These are phyloP conservation scores for Pentamera pediparva DNA, from an alignment of 53 echinoderm and acorn worm species.

Conservation along the genomic window DNA sequence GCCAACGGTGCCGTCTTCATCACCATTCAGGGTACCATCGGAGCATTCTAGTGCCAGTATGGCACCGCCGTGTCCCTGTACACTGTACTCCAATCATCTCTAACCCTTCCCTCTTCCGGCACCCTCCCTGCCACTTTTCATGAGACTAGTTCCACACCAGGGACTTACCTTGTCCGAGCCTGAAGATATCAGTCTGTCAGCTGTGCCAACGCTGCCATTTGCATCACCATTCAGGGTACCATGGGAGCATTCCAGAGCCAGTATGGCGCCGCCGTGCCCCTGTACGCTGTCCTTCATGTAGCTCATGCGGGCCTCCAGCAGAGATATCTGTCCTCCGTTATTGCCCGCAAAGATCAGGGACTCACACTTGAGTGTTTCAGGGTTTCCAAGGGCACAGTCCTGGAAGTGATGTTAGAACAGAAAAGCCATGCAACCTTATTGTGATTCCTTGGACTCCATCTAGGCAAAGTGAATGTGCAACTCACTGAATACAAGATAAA, in stretches of 20 bases:
- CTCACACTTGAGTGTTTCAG: constrained; percentile 46
- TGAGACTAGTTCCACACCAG: neutral
- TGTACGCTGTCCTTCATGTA: constrained; percentile 69
- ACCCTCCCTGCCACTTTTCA: neutral
- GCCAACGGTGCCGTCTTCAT: constrained; percentile 27
- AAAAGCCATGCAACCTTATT: no score
- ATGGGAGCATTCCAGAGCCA: constrained; percentile 69
- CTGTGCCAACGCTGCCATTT: constrained; percentile 31
- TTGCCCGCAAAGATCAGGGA: constrained; percentile 86
- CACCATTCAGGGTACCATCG: constrained; percentile 45
- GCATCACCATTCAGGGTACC: constrained; percentile 31
- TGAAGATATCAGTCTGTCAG: constrained; percentile 66
- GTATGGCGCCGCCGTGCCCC: constrained; percentile 72
- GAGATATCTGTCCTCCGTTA: constrained; percentile 81
- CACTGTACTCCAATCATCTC: constrained; percentile 60
- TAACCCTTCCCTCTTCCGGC: no score
- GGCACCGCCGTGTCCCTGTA: constrained; percentile 75
- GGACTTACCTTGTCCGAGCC: constrained; percentile 75
- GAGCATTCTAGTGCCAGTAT: constrained; percentile 67
- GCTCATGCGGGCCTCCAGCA: constrained; percentile 55
- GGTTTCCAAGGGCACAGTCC: constrained; percentile 71
- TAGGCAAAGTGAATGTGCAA: no score
- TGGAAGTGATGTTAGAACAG: no score
- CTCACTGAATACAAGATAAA: no score
- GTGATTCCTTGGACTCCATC: no score